Evolutionary conservation across 2,797 vertebrate species (phyloP).

Genomic region (Choloepus didactylus): DNA sequence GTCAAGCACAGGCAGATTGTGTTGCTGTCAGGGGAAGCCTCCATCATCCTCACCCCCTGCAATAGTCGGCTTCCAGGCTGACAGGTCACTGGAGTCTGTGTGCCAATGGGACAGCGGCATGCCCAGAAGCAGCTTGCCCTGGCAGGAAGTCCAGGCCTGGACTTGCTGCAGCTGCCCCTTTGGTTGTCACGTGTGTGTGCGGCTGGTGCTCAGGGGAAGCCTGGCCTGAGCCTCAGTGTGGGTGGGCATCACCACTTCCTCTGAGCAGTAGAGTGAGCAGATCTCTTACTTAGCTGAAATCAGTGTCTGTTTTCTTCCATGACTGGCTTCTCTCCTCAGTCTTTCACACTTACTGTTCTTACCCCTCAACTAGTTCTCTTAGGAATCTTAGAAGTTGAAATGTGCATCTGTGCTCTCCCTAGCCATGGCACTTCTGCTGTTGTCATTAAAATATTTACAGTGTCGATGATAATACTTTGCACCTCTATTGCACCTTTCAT

Average conservation of each 20-base stretch:
- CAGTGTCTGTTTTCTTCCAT: neutral
- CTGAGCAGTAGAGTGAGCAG: neutral
- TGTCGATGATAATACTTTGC: conserved; percentile 37
- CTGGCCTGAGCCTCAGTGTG: neutral
- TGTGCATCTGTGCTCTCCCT: neutral
- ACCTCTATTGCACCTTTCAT: conserved; percentile 2
- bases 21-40: neutral
- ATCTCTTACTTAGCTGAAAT: neutral
- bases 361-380: neutral
- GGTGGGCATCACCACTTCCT: neutral
- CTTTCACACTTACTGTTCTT: neutral
- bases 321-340: neutral
- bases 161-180: neutral
- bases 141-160: neutral
- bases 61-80: neutral
- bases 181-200: neutral
- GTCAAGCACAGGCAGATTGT: neutral
- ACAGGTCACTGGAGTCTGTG: neutral
- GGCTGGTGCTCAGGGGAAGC: neutral
- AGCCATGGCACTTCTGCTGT: neutral
- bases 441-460: conserved; percentile 26
- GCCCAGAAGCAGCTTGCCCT: neutral
- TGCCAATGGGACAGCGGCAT: neutral
- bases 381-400: neutral
- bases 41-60: neutral